Conservation (phyloP, 2,888 invertebrate genomes). For the Hemistola chrysoprasaria region DNA sequence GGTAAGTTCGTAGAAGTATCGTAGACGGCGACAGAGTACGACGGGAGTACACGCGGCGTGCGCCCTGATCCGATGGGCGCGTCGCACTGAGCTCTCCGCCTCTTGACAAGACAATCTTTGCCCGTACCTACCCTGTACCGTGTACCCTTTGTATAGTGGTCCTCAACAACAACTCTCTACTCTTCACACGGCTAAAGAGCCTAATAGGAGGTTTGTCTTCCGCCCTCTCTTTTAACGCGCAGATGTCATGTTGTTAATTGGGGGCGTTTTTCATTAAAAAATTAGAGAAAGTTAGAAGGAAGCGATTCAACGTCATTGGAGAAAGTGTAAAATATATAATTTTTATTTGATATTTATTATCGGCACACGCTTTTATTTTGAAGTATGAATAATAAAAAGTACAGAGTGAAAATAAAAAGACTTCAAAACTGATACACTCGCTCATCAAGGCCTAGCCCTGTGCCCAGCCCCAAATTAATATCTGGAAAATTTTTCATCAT, state of each 20-base stretch:
- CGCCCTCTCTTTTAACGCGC: slow-evolving; percentile 49
- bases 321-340: too few species aligned
- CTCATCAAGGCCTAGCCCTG: too few species aligned
- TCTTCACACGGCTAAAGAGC: slow-evolving; percentile 67
- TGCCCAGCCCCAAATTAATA: too few species aligned
- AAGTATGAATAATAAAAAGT: too few species aligned
- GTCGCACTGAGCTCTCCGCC: slow-evolving; percentile 65
- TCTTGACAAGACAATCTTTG: slow-evolving; percentile 79
- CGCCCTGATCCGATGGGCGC: slow-evolving; percentile 63
- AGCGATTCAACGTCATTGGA: too few species aligned
- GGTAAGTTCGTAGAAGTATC: slow-evolving; percentile 47
- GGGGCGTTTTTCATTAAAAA: slow-evolving; percentile 20
- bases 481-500: too few species aligned
- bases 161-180: slow-evolving; percentile 72
- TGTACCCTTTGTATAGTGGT: slow-evolving; percentile 48
- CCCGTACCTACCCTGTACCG: slow-evolving; percentile 29
- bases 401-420: too few species aligned
- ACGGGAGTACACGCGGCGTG: slow-evolving; percentile 54
- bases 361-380: too few species aligned
- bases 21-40: slow-evolving; percentile 39
- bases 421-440: too few species aligned
- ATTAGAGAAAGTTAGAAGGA: too few species aligned
- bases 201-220: slow-evolving; percentile 66
- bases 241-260: slow-evolving; percentile 48
- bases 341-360: too few species aligned